Evolutionary conservation across 92 coral and sea anemone genomes (phyloP).

Genomic region (Galaxea fascicularis): DNA sequence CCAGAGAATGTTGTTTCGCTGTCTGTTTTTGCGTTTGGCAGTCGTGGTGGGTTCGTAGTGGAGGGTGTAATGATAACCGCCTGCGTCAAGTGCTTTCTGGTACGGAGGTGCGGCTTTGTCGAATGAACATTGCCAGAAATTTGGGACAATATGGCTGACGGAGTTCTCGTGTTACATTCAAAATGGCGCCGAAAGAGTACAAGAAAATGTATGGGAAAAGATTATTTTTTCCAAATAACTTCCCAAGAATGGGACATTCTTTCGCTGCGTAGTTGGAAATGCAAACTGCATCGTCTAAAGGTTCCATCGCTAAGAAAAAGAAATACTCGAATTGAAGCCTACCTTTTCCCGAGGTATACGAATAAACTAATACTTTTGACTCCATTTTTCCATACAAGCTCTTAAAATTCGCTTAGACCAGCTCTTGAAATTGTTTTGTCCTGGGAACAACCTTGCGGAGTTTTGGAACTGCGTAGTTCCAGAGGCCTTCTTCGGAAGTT

Average conservation of each 20-base stretch:
- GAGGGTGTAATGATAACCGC: no score
- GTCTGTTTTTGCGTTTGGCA: no score
- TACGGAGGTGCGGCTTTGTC: no score
- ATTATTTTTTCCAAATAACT: neutral
- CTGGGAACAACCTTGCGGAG: neutral
- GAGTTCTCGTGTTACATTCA: neutral
- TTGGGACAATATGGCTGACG: conserved; percentile 2
- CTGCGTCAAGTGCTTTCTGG: no score
- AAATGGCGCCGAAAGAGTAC: neutral
- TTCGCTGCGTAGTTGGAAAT: neutral
- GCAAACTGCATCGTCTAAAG: no score
- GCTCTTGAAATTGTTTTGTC: neutral
- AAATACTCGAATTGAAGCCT: conserved; percentile 10
- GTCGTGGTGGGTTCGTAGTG: no score
- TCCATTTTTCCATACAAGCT: conserved; percentile 6
- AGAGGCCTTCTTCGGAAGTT: neutral
- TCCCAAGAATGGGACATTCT: neutral
- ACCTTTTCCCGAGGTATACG: conserved; percentile 2
- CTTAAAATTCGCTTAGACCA: neutral
- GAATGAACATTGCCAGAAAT: no score
- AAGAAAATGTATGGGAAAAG: conserved; percentile 5
- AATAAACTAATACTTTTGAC: neutral
- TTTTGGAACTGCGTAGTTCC: neutral
- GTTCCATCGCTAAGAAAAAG: neutral
- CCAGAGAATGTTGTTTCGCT: no score